These are phyloP conservation scores for Peromyscus aztecus DNA, from an alignment of 2,797 vertebrate species.

Conservation along the genomic window DNA sequence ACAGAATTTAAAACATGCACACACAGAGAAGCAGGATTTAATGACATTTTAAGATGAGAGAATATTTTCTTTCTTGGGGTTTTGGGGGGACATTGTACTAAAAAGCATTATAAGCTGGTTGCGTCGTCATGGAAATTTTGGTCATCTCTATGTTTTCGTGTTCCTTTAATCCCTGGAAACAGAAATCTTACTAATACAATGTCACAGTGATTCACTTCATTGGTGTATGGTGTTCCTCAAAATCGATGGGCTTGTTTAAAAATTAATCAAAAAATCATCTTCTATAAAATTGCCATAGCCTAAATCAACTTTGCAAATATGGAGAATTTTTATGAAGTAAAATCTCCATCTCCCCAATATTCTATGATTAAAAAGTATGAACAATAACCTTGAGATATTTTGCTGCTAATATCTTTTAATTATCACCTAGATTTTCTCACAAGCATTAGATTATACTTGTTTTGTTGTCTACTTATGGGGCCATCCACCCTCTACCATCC, in stretches of 20 bases:
- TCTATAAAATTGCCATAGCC: neutral
- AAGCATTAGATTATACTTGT: neutral
- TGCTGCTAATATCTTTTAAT: neutral
- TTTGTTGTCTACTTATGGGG: neutral
- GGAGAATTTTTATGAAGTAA: neutral
- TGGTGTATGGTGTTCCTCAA: neutral
- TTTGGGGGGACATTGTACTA: neutral
- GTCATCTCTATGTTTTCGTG: neutral
- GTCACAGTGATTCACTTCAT: conserved; percentile 33
- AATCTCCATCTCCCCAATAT: neutral
- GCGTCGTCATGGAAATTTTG: conserved; percentile 25
- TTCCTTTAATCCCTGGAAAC: conserved; percentile 30
- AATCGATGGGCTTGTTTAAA: conserved; percentile 51
- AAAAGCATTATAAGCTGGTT: conserved; percentile 31
- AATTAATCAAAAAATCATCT: conserved; percentile 55
- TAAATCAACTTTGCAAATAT: conserved; percentile 58
- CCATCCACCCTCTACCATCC: neutral
- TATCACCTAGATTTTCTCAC: neutral
- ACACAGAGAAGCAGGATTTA: neutral
- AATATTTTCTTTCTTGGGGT: conserved; percentile 46
- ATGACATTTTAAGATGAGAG: conserved; percentile 16
- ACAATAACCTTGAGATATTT: conserved; percentile 32
- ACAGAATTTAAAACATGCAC: neutral
- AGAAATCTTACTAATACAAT: neutral
- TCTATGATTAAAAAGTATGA: conserved; percentile 25